Percentiles rank a stretch among this genome's conserved stretches.
Evolutionary conservation across 2,888 invertebrate species (phyloP).

Genomic region (Agriopis aurantiaria): DNA sequence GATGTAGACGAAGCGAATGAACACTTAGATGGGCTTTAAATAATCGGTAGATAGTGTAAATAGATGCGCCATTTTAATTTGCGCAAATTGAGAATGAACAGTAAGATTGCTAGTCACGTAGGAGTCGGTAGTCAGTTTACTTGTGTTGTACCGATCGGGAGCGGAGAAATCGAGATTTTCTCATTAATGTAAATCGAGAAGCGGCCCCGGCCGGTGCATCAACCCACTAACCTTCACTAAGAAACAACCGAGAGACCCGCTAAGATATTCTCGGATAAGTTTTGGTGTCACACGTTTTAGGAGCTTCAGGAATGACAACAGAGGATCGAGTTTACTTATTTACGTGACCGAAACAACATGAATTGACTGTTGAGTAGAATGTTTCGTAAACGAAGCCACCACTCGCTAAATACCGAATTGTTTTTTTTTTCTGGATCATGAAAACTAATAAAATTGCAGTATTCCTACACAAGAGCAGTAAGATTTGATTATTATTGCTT

Average conservation of each 20-base stretch:
- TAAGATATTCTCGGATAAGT: slow-evolving; percentile 22
- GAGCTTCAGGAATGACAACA: neutral
- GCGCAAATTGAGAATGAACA: slow-evolving; percentile 64
- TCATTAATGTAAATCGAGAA: slow-evolving; percentile 78
- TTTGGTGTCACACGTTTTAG: slow-evolving; percentile 9
- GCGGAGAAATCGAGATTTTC: slow-evolving; percentile 76
- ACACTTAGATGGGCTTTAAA: slow-evolving; percentile 22
- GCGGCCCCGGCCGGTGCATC: slow-evolving; percentile 62
- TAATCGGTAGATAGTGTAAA: slow-evolving; percentile 43
- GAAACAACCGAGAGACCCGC: slow-evolving; percentile 57
- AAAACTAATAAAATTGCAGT: neutral
- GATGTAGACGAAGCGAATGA: slow-evolving; percentile 8
- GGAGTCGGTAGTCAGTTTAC: slow-evolving; percentile 59
- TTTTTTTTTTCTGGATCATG: too few species aligned
- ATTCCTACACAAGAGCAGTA: slow-evolving; percentile 5
- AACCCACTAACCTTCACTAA: slow-evolving; percentile 78
- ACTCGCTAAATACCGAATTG: too few species aligned
- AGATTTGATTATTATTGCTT: neutral
- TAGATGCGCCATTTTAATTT: slow-evolving; percentile 58
- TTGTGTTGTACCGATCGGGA: slow-evolving; percentile 67
- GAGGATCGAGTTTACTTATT: neutral
- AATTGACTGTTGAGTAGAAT: too few species aligned
- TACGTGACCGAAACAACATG: neutral
- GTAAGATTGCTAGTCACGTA: slow-evolving; percentile 65
- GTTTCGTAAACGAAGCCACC: too few species aligned